Percentiles rank a stretch among this genome's conserved stretches.
Evolutionary conservation across 2,797 vertebrate species (phyloP).

Genomic region (Tachyglossus aculeatus): DNA sequence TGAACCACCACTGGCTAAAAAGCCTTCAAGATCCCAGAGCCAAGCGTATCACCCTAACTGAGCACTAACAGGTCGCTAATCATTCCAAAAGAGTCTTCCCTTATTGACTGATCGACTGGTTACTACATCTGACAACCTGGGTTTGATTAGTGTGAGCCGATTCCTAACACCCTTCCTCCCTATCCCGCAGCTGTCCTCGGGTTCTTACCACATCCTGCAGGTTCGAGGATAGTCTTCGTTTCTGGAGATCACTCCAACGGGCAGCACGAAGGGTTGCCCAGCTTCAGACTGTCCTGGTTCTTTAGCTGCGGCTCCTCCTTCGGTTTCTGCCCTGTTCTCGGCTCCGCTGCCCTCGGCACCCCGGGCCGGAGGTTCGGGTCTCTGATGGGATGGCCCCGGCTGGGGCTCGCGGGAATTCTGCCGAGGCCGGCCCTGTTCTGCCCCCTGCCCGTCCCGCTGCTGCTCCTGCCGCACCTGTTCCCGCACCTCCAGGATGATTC

Average conservation of each 20-base stretch:
- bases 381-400: not conserved
- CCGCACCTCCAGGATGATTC: constrained; percentile 83
- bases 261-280: constrained; percentile 86
- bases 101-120: too few species aligned
- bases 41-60: too few species aligned
- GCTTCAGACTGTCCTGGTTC: constrained; percentile 28
- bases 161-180: too few species aligned
- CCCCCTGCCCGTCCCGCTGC: constrained; percentile 45
- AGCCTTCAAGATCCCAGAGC: too few species aligned
- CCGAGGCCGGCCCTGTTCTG: not conserved
- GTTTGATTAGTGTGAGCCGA: too few species aligned
- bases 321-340: not conserved
- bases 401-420: not conserved
- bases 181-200: rapidly evolving
- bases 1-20: too few species aligned
- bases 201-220: constrained; percentile 89
- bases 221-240: constrained; percentile 93
- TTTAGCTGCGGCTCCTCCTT: constrained; percentile 32
- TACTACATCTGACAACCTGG: too few species aligned
- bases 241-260: constrained; percentile 90
- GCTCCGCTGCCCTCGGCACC: not conserved
- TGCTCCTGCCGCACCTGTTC: constrained; percentile 83
- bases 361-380: not conserved
- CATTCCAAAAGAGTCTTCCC: too few species aligned
- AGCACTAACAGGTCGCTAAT: too few species aligned